Evolutionary conservation across 2,888 invertebrate genomes (phyloP), one percentile per base, ranked within the genome.

Genomic region (Drosophila fungiperda): DNA sequence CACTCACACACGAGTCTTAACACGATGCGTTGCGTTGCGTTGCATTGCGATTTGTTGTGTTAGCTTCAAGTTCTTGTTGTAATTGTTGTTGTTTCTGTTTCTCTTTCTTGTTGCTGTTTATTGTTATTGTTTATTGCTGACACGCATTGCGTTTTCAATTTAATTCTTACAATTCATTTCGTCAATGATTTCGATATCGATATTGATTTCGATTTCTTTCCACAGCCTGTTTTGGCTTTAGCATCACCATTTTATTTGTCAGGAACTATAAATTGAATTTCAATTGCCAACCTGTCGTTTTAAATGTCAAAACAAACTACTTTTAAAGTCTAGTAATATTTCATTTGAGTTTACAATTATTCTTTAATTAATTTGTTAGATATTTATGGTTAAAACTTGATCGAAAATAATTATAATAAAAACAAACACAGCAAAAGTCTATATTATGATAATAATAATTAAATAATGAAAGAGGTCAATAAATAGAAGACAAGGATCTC

Each of bases 131-230:
- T 59, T 60, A 20, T 40, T 78, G 54, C 65, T 67, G 76, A 73
- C 73, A 79, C 71, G 72, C 73, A 79, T 67, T 74, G 58, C 65
- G 69, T 69, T 73, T 59, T 55, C 63, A 61, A 62, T 72, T 71
- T 42, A 61, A 72, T 62, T 58, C 58, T 53, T 57, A 29, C 68
- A 71, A 80, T 74, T 77, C 58, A 80, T 77, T 79, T 76, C 45
- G 63, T 59, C 63, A 61, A 32, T 59, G 50, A 55, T 63, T 54
- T 66, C 71, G 49, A 53, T 61, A 64, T 50, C 57, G 50, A 52
- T 5, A 9, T 12, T 12, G 45, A 58, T 59, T 66, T 60, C 58
- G 53, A 45, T 49, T 57, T 49, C 33, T 54, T 67, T 67, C 17
- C 53, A 36, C 64, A 42, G 50, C 68, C 67, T 73, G 54, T 49